These are phyloP conservation scores for Piaya cayana DNA, from an alignment of 2,113 vertebrate genomes.

Conservation along the genomic window DNA sequence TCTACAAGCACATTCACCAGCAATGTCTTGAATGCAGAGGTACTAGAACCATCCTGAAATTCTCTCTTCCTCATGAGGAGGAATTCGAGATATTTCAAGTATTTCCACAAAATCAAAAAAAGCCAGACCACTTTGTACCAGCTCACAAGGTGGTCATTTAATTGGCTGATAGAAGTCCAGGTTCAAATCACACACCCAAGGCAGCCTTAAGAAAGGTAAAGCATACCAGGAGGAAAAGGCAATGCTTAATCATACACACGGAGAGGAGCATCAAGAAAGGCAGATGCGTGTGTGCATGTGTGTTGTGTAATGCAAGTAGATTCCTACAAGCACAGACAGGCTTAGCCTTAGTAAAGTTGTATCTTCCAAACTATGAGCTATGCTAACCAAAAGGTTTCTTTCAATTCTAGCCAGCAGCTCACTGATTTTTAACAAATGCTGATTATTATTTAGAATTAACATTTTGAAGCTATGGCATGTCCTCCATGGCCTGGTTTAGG, in stretches of 20 bases:
- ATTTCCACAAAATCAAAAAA: neutral
- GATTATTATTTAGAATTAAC: neutral
- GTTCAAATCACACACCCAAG: neutral
- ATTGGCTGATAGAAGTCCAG: neutral
- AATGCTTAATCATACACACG: neutral
- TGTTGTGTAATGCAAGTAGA: neutral
- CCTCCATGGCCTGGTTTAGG: neutral
- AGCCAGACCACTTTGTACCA: neutral
- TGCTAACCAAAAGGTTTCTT: neutral
- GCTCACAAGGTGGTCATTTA: neutral
- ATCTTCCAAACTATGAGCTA: neutral
- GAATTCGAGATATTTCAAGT: neutral
- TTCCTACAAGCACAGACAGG: neutral
- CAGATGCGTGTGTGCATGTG: rapidly evolving
- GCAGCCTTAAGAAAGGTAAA: neutral
- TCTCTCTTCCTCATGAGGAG: neutral
- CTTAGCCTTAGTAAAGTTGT: neutral
- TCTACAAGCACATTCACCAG: neutral
- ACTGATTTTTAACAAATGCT: neutral
- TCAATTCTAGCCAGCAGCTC: neutral
- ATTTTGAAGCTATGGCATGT: neutral
- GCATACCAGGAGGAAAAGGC: neutral
- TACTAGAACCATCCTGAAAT: neutral
- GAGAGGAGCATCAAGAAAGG: neutral
- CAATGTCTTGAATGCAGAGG: neutral